These are phyloP conservation scores for Pteromalus puparum DNA, from an alignment of 1,140 invertebrate species.

Conservation along the genomic window DNA sequence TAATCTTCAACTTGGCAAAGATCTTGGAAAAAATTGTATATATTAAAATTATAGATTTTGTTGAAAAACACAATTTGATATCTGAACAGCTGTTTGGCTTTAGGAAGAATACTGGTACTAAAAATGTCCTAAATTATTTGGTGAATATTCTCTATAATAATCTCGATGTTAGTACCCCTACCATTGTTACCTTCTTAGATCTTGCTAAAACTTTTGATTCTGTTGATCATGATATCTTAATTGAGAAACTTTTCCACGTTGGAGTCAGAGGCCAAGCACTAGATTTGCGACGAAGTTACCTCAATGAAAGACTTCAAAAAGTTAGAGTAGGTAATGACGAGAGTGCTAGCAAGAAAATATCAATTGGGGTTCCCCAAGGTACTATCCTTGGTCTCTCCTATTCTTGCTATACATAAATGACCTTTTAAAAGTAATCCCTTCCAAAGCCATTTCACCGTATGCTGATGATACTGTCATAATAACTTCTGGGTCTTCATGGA, in stretches of 20 bases:
- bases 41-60: too few relatives aligned
- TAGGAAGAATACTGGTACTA: too few relatives aligned
- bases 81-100: not conserved
- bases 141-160: too few relatives aligned
- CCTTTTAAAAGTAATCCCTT: not conserved
- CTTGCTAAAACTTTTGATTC: too few relatives aligned
- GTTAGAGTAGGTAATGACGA: not conserved
- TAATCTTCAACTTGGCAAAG: too few relatives aligned
- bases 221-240: not conserved
- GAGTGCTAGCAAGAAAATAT: not conserved
- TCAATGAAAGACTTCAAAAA: not conserved
- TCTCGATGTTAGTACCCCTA: not conserved
- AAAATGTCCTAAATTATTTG: too few relatives aligned
- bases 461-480: not conserved
- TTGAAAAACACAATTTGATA: too few relatives aligned
- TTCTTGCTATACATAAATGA: not conserved
- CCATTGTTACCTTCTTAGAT: not conserved
- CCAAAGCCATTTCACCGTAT: not conserved
- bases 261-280: not conserved
- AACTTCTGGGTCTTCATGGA: too few relatives aligned
- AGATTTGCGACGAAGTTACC: not conserved
- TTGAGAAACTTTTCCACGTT: not conserved
- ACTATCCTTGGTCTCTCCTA: not conserved
- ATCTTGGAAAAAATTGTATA: too few relatives aligned
- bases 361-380: not conserved